Evolutionary conservation across 2,888 invertebrate genomes (phyloP).

Genomic region (Tetragonisca angustula): DNA sequence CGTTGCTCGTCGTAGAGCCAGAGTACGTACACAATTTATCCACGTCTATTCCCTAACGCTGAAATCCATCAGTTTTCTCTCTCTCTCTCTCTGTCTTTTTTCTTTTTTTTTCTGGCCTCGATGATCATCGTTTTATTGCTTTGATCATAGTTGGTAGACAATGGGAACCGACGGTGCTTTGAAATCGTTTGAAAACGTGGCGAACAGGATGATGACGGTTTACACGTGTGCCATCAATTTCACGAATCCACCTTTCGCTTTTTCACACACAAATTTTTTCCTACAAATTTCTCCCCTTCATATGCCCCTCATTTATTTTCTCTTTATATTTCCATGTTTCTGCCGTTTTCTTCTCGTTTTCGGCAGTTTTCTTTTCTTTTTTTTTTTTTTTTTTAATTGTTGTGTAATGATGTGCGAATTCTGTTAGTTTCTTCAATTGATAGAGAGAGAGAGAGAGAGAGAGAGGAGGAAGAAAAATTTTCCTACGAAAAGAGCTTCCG

Average conservation of each 20-base stretch:
- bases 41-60: background rate
- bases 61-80: background rate
- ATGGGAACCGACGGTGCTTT: slow-evolving; percentile 33
- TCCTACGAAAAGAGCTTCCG: background rate
- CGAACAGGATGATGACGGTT: background rate
- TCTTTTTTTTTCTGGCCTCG: background rate
- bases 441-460: background rate
- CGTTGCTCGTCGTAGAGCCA: background rate
- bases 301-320: background rate
- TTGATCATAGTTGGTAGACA: slow-evolving; percentile 38
- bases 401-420: background rate
- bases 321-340: background rate
- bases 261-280: background rate
- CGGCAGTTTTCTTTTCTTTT: too few species aligned
- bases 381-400: background rate
- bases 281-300: background rate
- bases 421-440: background rate
- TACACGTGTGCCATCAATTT: slow-evolving; percentile 4
- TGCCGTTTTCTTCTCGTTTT: background rate
- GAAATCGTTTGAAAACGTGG: slow-evolving; percentile 35
- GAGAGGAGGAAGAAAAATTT: background rate
- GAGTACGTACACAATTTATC: background rate
- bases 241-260: background rate
- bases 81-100: background rate
- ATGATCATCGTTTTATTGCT: slow-evolving; percentile 21